phyloP scores from a whole-genome alignment of 2,113 vertebrate species.

The Rhabdornis inornatus region DNA sequence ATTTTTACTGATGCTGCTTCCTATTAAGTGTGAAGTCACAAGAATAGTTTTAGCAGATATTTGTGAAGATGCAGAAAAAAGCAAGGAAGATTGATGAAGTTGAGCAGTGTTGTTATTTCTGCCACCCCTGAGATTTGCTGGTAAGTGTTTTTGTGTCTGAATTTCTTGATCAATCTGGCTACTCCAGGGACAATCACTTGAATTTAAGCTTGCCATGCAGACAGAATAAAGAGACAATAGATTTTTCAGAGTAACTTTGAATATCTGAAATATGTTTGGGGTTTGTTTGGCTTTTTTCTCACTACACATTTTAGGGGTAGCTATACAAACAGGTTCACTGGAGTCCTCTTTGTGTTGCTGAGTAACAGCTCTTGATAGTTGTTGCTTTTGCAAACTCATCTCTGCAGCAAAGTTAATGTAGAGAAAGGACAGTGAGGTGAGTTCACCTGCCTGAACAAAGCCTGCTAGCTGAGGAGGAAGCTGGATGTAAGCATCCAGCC shows the following conservation, averaged over 20 bases:
- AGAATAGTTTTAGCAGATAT: background rate
- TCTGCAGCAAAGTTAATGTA: background rate
- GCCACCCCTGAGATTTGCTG: background rate
- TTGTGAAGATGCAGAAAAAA: background rate
- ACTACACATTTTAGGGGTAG: background rate
- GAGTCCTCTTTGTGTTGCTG: background rate
- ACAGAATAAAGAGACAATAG: background rate
- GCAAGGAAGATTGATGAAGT: background rate
- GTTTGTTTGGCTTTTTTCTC: accelerated
- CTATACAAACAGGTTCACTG: background rate
- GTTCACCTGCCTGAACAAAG: background rate
- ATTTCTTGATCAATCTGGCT: background rate
- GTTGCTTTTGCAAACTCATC: background rate
- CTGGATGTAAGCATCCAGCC: background rate
- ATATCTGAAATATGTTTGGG: background rate
- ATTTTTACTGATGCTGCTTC: constrained; percentile 33
- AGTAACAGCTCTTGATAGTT: background rate
- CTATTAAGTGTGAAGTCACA: background rate
- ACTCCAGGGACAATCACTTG: background rate
- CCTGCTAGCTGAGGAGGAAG: background rate
- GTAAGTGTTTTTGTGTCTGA: background rate
- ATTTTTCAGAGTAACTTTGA: background rate
- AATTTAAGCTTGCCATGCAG: background rate
- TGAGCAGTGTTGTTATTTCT: background rate
- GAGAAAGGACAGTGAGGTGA: background rate